A percentile compares a stretch with the other conserved stretches of the same genome.
Conservation (phyloP, 2,113 vertebrate genomes). For the Zosterops pallidus region DNA sequence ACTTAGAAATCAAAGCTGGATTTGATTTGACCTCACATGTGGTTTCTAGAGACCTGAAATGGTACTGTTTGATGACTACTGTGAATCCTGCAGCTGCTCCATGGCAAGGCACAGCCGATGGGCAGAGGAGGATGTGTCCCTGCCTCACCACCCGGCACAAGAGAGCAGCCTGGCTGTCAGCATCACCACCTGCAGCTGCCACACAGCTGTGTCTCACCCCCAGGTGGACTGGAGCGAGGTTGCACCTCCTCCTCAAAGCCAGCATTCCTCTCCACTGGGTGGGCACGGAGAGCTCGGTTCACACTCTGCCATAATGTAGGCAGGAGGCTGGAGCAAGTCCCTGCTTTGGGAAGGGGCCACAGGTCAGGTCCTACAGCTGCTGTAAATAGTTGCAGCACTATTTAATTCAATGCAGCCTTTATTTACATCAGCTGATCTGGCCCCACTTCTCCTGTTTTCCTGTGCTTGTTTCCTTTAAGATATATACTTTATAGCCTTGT, state of each 20-base stretch:
- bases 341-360: neutral
- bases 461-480: conserved; percentile 53
- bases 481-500: conserved; percentile 54
- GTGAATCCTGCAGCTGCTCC: neutral
- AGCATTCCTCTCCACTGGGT: neutral
- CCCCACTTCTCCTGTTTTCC: conserved; percentile 39
- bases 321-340: neutral
- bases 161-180: fast-evolving
- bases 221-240: fast-evolving
- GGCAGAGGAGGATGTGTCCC: neutral
- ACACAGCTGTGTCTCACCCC: neutral
- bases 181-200: neutral
- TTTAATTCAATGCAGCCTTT: conserved; percentile 56
- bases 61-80: neutral
- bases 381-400: neutral
- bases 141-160: fast-evolving
- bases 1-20: neutral
- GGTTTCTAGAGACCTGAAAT: neutral
- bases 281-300: neutral
- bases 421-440: conserved; percentile 61
- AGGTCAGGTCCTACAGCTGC: conserved; percentile 49
- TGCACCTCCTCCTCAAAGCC: neutral
- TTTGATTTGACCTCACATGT: neutral
- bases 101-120: neutral
- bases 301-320: neutral